A percentile compares a stretch with the other conserved stretches of the same genome.
phyloP scores from a whole-genome alignment of 2,888 invertebrate species.

The Chaetogeoica ovagalla region DNA sequence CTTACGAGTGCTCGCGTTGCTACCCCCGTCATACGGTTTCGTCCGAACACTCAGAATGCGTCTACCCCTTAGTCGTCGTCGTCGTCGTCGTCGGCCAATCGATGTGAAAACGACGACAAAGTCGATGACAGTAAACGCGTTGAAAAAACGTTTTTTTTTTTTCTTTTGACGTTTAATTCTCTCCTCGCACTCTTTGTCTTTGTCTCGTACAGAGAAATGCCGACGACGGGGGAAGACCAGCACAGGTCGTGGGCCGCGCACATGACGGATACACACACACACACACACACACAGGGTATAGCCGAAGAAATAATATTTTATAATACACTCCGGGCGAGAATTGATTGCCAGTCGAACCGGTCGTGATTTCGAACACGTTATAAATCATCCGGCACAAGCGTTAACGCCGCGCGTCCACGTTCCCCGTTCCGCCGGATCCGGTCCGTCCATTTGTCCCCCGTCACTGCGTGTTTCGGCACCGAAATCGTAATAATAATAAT shows the following conservation, averaged over 20 bases:
- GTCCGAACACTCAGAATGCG: too few relatives aligned
- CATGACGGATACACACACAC: too few relatives aligned
- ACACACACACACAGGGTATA: too few relatives aligned
- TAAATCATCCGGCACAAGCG: slow-evolving; percentile 48
- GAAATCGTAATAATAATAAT: slow-evolving; percentile 26
- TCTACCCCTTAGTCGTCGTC: background rate
- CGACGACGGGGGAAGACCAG: too few relatives aligned
- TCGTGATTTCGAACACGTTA: slow-evolving; percentile 52
- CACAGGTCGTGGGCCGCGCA: too few relatives aligned
- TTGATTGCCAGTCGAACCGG: slow-evolving; percentile 52
- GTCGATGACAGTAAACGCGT: slow-evolving; percentile 20
- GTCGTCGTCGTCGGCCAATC: background rate
- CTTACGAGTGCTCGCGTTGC: slow-evolving; percentile 28
- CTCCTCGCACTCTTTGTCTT: too few relatives aligned
- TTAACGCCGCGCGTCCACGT: slow-evolving; percentile 4
- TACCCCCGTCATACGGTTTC: slow-evolving; percentile 5
- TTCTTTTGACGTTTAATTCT: too few relatives aligned
- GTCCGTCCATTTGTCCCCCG: background rate
- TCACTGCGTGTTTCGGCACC: slow-evolving; percentile 40
- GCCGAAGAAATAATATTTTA: too few relatives aligned
- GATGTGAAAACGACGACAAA: slow-evolving; percentile 22
- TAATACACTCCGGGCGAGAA: slow-evolving; percentile 45
- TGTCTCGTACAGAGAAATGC: too few relatives aligned
- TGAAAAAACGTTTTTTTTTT: too few relatives aligned
- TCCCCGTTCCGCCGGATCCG: too few relatives aligned